Conservation (phyloP, 1,140 invertebrate species). For the Drosophila carrolli region DNA sequence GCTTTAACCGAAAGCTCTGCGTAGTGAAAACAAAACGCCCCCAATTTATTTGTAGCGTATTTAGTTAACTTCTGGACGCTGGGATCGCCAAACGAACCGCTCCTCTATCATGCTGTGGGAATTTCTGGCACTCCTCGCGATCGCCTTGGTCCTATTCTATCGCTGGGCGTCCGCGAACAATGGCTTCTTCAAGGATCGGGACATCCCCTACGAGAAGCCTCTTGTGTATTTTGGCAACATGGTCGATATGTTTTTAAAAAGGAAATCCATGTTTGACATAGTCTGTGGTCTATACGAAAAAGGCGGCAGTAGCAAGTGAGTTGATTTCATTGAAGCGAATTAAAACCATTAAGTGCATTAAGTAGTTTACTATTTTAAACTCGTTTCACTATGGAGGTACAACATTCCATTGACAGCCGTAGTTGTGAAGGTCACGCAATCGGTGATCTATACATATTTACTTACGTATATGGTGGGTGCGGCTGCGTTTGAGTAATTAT, state of each 20-base stretch:
- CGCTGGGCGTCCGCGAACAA: conserved; percentile 64
- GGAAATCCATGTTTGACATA: conserved; percentile 60
- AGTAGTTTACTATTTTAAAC: conserved; percentile 11
- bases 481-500: conserved; percentile 10
- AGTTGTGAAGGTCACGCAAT: conserved; percentile 19
- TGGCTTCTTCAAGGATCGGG: conserved; percentile 69
- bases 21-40: conserved; percentile 26
- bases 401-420: background rate
- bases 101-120: conserved; percentile 61
- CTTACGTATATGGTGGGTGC: conserved; percentile 20
- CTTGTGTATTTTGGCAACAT: conserved; percentile 64
- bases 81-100: conserved; percentile 5
- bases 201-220: conserved; percentile 61
- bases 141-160: conserved; percentile 59
- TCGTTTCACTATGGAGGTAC: conserved; percentile 5
- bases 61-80: conserved; percentile 38
- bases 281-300: conserved; percentile 64
- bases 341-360: background rate
- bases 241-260: conserved; percentile 40
- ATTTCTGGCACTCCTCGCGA: conserved; percentile 39
- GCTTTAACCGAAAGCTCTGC: conserved; percentile 34
- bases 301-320: conserved; percentile 61
- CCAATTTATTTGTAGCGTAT: conserved; percentile 46
- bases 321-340: background rate
- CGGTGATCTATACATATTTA: background rate